Conservation (phyloP, 2,888 invertebrate species). For the Julus scandinavius region DNA sequence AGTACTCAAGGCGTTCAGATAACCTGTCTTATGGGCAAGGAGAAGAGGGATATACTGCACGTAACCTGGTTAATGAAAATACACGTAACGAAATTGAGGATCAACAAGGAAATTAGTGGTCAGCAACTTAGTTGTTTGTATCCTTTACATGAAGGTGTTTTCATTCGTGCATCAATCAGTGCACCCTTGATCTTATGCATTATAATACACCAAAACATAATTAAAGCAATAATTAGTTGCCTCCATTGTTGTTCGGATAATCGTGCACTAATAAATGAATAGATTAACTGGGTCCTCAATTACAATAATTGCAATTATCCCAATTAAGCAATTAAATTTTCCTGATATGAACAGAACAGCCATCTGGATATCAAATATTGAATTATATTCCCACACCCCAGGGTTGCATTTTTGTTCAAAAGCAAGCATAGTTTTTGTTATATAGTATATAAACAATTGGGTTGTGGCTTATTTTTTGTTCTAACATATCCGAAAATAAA, state of each 20-base stretch:
- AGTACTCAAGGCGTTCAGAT: neutral
- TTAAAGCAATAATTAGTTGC: conserved; percentile 5
- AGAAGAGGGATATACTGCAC: neutral
- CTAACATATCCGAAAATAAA: no score
- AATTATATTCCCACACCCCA: neutral
- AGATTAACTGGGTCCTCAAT: neutral
- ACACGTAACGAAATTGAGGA: neutral
- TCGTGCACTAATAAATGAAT: neutral
- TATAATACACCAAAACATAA: neutral
- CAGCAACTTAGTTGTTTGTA: neutral
- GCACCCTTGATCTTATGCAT: conserved; percentile 21
- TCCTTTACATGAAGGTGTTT: neutral
- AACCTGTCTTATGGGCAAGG: neutral
- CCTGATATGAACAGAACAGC: neutral
- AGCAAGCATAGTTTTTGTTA: neutral
- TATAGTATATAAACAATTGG: no score
- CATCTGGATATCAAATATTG: conserved; percentile 24
- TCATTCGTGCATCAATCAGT: neutral
- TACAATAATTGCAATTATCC: neutral
- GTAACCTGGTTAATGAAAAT: neutral
- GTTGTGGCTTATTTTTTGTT: no score
- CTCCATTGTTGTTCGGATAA: conserved; percentile 35
- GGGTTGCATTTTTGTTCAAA: neutral
- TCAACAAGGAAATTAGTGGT: neutral
- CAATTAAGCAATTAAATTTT: neutral